phyloP scores from a whole-genome alignment of 2,888 invertebrate species.

The Thelaira solivaga region DNA sequence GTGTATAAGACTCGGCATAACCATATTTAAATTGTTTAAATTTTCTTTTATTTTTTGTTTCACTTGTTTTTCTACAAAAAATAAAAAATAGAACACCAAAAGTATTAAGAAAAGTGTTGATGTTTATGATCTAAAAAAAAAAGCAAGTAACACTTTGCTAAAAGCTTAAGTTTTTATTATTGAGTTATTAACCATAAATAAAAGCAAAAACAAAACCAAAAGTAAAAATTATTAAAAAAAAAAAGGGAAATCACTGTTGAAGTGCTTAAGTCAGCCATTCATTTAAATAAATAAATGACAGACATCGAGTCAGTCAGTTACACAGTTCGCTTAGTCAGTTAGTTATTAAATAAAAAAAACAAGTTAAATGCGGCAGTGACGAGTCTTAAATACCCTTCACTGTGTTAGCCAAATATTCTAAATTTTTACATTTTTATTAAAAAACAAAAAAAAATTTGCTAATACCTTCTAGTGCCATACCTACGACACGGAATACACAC shows the following conservation, averaged over 20 bases:
- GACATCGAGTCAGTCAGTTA: not conserved
- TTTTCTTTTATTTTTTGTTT: not conserved
- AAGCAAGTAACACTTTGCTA: slow-evolving; percentile 11
- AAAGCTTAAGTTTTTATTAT: slow-evolving; percentile 4
- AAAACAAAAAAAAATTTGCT: not conserved
- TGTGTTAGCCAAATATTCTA: no score
- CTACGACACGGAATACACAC: no score
- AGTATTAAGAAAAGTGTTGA: slow-evolving; percentile 19
- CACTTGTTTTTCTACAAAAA: not conserved
- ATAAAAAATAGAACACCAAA: no score
- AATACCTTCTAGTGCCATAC: no score
- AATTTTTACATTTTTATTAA: no score
- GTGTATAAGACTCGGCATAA: no score
- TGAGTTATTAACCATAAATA: slow-evolving; percentile 28
- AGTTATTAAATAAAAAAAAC: not conserved
- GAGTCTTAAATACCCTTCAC: no score
- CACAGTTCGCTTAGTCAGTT: not conserved
- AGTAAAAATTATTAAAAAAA: no score
- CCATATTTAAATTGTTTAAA: no score
- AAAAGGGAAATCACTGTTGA: not conserved
- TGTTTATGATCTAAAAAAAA: slow-evolving; percentile 9
- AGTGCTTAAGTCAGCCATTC: not conserved
- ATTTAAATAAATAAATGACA: no score
- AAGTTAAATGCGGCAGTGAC: no score
- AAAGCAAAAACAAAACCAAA: not conserved